Percentiles rank a stretch among this genome's conserved stretches.
Evolutionary conservation across 1,140 invertebrate genomes (phyloP).

Genomic region (Cyphomyrmex costatus): DNA sequence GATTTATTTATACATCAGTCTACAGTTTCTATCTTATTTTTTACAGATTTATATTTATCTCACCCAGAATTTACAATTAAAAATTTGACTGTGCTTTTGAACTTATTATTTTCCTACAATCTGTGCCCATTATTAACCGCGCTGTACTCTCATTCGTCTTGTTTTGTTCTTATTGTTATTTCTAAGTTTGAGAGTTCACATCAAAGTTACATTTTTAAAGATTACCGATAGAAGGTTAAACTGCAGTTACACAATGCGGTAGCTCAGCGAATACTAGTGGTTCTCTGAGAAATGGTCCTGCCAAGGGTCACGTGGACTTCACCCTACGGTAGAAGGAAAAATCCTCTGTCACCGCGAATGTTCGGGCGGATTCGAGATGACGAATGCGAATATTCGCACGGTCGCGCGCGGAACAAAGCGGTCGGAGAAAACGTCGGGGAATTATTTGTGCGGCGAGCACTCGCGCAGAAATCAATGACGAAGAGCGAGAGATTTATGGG

Average conservation of each 20-base stretch:
- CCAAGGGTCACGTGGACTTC: not conserved
- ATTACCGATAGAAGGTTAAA: too few species aligned
- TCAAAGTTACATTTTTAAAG: too few species aligned
- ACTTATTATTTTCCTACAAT: too few species aligned
- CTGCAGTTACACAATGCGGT: not conserved
- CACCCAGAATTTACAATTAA: too few species aligned
- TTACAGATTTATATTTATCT: too few species aligned
- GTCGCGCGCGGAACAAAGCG: constrained; percentile 50
- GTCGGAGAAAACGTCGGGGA: constrained; percentile 37
- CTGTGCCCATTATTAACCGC: too few species aligned
- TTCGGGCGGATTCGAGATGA: constrained; percentile 29
- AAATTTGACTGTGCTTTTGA: too few species aligned
- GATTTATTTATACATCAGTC: too few species aligned
- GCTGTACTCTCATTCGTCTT: too few species aligned
- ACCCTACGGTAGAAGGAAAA: not conserved
- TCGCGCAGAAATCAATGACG: constrained; percentile 56
- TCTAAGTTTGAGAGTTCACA: too few species aligned
- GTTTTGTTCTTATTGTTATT: too few species aligned
- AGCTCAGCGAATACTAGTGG: not conserved
- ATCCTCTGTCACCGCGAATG: constrained; percentile 48
- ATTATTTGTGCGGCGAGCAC: constrained; percentile 60
- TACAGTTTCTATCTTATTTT: too few species aligned
- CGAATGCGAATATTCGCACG: constrained; percentile 59
- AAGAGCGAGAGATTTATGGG: constrained; percentile 40
- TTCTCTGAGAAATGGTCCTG: constrained; percentile 2